Evolutionary conservation across 2,888 invertebrate genomes (phyloP).

Genomic region (Syrphus vitripennis): DNA sequence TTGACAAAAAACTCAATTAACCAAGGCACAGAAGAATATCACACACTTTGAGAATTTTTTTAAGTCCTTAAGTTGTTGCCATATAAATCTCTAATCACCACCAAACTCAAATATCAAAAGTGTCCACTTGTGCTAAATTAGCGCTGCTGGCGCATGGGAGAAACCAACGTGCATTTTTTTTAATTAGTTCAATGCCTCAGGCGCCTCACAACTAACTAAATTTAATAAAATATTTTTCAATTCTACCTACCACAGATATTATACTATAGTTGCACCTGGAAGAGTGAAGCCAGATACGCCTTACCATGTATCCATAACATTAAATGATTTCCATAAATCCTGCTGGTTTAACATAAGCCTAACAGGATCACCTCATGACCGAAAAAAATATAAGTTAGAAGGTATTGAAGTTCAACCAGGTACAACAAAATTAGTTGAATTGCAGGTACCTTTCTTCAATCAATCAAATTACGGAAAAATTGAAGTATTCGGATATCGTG

Average conservation of each 20-base stretch:
- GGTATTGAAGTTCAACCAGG: slow-evolving; percentile 22
- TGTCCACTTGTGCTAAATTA: too few species aligned
- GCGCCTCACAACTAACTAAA: too few species aligned
- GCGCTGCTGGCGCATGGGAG: too few species aligned
- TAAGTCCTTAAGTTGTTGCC: too few species aligned
- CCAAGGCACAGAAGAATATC: too few species aligned
- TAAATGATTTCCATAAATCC: slow-evolving; percentile 81
- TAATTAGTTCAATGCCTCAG: too few species aligned
- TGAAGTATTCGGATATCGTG: background rate
- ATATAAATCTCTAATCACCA: too few species aligned
- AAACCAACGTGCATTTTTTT: too few species aligned
- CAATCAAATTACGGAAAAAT: background rate
- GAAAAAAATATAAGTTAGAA: background rate
- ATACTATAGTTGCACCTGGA: slow-evolving; percentile 38
- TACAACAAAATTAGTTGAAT: slow-evolving; percentile 8
- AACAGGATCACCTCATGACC: background rate
- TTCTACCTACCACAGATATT: slow-evolving; percentile 25
- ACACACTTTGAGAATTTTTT: too few species aligned
- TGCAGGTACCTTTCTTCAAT: background rate
- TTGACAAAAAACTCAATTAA: too few species aligned
- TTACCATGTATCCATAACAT: slow-evolving; percentile 24
- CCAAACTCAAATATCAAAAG: too few species aligned
- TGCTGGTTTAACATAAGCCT: slow-evolving; percentile 33
- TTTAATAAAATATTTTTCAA: too few species aligned
- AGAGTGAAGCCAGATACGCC: slow-evolving; percentile 7